Conservation (phyloP, 2,797 vertebrate genomes). For the Amblyopsis hoosieri region DNA sequence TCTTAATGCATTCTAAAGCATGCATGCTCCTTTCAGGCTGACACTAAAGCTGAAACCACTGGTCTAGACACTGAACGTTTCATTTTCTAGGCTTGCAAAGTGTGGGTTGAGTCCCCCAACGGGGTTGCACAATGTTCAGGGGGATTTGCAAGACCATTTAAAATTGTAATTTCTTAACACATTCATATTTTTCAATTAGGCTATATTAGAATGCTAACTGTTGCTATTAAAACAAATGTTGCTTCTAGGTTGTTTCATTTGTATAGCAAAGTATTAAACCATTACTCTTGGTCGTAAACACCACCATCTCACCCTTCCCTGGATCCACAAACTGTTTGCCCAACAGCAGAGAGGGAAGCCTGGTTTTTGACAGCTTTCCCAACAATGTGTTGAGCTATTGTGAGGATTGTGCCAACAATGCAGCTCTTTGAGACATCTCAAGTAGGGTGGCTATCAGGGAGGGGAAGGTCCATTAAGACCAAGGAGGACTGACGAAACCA, state of each 20-base stretch:
- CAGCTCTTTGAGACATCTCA: slow-evolving; percentile 69
- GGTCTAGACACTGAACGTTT: too few species aligned
- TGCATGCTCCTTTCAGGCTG: slow-evolving; percentile 66
- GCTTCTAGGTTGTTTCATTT: too few species aligned
- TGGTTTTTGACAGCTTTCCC: slow-evolving; percentile 52
- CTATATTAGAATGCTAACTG: too few species aligned
- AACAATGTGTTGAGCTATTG: slow-evolving; percentile 67
- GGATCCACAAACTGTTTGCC: slow-evolving; percentile 65
- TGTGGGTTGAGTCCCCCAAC: too few species aligned
- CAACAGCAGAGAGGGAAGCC: slow-evolving; percentile 60
- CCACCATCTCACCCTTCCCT: slow-evolving; percentile 66
- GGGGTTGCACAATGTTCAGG: too few species aligned
- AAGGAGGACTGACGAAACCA: slow-evolving; percentile 63
- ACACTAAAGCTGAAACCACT: too few species aligned
- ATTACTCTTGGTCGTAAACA: slow-evolving; percentile 56
- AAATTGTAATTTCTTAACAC: too few species aligned
- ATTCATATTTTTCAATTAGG: too few species aligned
- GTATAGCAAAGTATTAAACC: too few species aligned
- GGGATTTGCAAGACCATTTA: too few species aligned
- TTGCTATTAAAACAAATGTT: too few species aligned
- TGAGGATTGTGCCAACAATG: slow-evolving; percentile 60
- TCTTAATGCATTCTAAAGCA: slow-evolving; percentile 78
- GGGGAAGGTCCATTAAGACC: slow-evolving; percentile 51
- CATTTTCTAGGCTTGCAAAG: slow-evolving; percentile 48
- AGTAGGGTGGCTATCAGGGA: slow-evolving; percentile 35